A percentile compares a stretch with the other conserved stretches of the same genome.
phyloP scores from a whole-genome alignment of 2,888 invertebrate species.

The Cerastis rubricosa region DNA sequence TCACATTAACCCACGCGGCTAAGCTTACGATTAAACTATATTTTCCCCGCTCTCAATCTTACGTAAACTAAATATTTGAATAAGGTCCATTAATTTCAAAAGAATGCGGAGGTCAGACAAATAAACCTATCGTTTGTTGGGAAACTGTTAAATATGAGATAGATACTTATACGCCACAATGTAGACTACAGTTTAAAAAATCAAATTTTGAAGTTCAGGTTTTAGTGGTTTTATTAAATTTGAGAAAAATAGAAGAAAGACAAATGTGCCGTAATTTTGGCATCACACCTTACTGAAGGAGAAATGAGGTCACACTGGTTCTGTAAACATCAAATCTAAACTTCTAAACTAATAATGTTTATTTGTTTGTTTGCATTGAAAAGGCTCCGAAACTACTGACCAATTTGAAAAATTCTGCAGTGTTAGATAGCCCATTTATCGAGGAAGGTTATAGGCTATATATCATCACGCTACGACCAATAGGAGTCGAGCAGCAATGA shows the following conservation, averaged over 20 bases:
- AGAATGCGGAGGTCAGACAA: not conserved
- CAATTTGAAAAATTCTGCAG: too few relatives aligned
- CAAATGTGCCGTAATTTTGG: not conserved
- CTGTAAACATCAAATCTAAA: too few relatives aligned
- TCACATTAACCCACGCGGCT: too few relatives aligned
- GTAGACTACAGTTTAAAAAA: not conserved
- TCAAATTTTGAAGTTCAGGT: not conserved
- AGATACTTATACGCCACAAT: not conserved
- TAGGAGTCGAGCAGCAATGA: too few relatives aligned
- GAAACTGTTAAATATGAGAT: not conserved
- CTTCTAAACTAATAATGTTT: too few relatives aligned
- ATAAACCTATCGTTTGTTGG: constrained; percentile 3
- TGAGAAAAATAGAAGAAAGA: not conserved
- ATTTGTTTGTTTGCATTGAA: too few relatives aligned
- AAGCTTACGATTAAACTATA: not conserved
- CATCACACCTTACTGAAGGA: not conserved
- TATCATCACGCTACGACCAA: too few relatives aligned
- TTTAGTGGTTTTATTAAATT: not conserved
- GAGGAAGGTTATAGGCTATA: too few relatives aligned
- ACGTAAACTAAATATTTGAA: constrained; percentile 11
- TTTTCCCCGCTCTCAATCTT: not conserved
- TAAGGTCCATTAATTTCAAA: not conserved
- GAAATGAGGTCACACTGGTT: too few relatives aligned
- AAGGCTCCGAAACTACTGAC: too few relatives aligned
- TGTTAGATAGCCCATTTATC: too few relatives aligned